Conservation (phyloP, 92 coral and sea anemone genomes). For the Siderastrea siderea region DNA sequence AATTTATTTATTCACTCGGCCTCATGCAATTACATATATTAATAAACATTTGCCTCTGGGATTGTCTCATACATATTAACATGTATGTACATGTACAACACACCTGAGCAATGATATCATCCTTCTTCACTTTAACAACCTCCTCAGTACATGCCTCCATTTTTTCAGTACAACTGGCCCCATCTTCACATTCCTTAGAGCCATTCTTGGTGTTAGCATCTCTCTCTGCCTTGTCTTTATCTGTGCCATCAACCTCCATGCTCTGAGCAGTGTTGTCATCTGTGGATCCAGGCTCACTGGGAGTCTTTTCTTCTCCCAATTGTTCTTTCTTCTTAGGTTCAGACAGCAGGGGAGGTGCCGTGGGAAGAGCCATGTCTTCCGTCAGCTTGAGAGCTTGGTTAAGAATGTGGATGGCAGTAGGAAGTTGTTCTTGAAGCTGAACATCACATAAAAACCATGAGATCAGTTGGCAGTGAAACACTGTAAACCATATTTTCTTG, state of each 20-base stretch:
- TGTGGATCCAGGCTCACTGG: not conserved
- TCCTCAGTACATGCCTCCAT: slow-evolving; percentile 32
- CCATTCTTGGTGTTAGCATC: slow-evolving; percentile 11
- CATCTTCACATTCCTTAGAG: slow-evolving; percentile 19
- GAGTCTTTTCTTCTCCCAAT: not conserved
- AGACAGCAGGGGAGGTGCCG: slow-evolving; percentile 12
- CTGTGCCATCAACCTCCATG: not conserved
- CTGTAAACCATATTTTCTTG: not conserved
- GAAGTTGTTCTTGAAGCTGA: slow-evolving; percentile 83
- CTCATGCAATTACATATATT: no score
- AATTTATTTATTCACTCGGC: no score
- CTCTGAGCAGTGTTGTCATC: slow-evolving; percentile 5
- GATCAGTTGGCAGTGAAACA: not conserved
- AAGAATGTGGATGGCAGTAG: slow-evolving; percentile 69
- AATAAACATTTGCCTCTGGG: no score
- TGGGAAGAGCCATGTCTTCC: slow-evolving; percentile 76
- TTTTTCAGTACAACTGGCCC: not conserved
- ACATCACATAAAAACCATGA: not conserved
- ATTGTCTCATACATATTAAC: no score
- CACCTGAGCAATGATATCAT: slow-evolving; percentile 88
- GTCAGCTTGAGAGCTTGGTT: slow-evolving; percentile 73
- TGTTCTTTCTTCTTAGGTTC: slow-evolving; percentile 5
- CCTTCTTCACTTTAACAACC: slow-evolving; percentile 56
- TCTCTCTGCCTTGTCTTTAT: not conserved
- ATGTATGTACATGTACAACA: not conserved